A percentile compares a stretch with the other conserved stretches of the same genome.
Conservation (phyloP, 2,113 vertebrate species). For the Copsychus sechellarum region DNA sequence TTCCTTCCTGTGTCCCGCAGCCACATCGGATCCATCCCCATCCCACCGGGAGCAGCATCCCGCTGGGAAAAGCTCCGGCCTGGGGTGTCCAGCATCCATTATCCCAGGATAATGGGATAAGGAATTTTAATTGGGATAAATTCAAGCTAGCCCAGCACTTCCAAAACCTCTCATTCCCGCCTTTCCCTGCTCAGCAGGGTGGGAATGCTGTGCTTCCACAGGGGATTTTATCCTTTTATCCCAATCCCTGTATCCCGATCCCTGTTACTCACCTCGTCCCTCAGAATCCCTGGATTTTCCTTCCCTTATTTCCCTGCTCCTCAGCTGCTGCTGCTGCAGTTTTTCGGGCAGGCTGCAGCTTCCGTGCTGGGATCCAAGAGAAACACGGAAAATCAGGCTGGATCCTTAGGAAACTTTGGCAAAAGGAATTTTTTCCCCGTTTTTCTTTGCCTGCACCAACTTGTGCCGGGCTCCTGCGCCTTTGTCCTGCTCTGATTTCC, state of each 20-base stretch:
- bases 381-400: constrained; percentile 20
- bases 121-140: neutral
- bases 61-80: rapidly evolving
- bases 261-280: constrained; percentile 1
- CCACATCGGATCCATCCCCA: neutral
- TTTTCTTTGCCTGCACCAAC: neutral
- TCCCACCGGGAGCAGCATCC: neutral
- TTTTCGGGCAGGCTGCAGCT: neutral
- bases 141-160: neutral
- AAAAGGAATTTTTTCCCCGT: neutral
- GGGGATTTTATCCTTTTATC: no score
- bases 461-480: neutral
- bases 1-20: neutral
- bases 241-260: neutral
- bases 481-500: neutral
- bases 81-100: neutral
- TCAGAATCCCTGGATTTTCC: neutral
- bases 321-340: neutral
- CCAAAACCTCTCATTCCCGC: neutral
- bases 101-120: rapidly evolving
- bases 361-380: constrained; percentile 39
- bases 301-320: neutral
- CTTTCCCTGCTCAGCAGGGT: neutral
- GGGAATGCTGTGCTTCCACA: neutral
- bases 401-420: constrained; percentile 17